Base-by-base conservation (phyloP, 1,140 invertebrate genomes). In the Drosophila sechellia region DNA sequence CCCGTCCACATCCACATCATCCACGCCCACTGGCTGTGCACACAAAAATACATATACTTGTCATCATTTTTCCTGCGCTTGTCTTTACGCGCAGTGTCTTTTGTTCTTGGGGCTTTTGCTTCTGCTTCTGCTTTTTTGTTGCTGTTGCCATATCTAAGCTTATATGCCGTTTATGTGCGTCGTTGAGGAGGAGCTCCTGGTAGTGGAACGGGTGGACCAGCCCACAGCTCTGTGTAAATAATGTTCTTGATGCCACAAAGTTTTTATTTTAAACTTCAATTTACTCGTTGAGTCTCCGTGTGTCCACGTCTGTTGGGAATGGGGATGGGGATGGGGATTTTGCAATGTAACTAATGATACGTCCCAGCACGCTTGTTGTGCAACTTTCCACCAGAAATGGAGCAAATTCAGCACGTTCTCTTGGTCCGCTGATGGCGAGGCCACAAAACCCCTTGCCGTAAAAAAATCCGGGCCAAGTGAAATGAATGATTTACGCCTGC, bases 261-360 rank as follows among this genome's bases (percentile, higher is more conserved):
- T 86, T 86, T 85, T 83, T 86, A 83, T 89, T 86, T 86, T 83
- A 83, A 86, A 86, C 84, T 87, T 87, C 77, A 79, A 89, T 87
- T 87, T 89, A 77, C 66, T 70, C 79, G 74, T 69, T 64, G 50
- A 57, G 43, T 75, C 45, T 37, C n/a, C 49, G 34, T 49, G 52
- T 57, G 49, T 43, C 42, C 35, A 40, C 39, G 42, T 49, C 46
- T 39, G 4, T 3, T 17, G 35, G 20, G 66, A 10, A 34, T 43
- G 17, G 20, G 65, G 12, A 34, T 43, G 17, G 34, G 12, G 42
- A 39, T 5, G 31, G 20, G 40, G n/a, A 13, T 3, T 60, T 54
- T 49, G 52, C 68, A 70, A 83, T 69, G 84, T 87, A 89, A 87
- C 84, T 87, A 87, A 87, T 87, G 84, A 87, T 65, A 63, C 66